These are phyloP conservation scores for Dasypolia templi DNA, from an alignment of 2,888 invertebrate species.

Conservation along the genomic window DNA sequence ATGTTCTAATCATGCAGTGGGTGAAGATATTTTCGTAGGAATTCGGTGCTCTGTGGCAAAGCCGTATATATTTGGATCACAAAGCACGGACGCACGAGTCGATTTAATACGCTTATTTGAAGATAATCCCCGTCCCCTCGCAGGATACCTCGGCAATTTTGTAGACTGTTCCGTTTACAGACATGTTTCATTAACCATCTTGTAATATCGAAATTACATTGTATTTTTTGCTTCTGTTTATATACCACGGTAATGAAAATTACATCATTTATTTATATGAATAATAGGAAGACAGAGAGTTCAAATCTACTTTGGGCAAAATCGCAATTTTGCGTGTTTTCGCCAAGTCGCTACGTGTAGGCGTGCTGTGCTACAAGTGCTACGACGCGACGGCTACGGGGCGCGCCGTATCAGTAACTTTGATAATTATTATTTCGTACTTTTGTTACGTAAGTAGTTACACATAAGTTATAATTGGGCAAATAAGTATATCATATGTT, in stretches of 20 bases:
- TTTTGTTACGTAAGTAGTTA: not conserved
- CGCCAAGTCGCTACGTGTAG: constrained; percentile 3
- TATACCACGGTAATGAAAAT: not conserved
- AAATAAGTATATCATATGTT: not conserved
- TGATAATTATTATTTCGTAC: not conserved
- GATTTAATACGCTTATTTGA: constrained; percentile 87
- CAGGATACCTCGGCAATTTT: constrained; percentile 75
- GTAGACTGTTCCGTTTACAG: constrained; percentile 62
- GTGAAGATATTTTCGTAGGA: constrained; percentile 6
- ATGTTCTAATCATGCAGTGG: constrained; percentile 46
- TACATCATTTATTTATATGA: not conserved
- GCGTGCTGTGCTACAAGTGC: constrained; percentile 44
- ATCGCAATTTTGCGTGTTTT: constrained; percentile 1
- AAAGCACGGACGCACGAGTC: constrained; percentile 78
- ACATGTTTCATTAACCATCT: constrained; percentile 60
- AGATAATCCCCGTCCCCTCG: constrained; percentile 81
- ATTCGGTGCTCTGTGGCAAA: constrained; percentile 67
- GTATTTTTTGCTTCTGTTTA: not conserved
- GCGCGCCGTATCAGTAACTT: constrained; percentile 30
- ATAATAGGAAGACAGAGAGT: too few species aligned
- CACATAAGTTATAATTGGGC: not conserved
- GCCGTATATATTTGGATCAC: constrained; percentile 83
- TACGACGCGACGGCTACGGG: constrained; percentile 46
- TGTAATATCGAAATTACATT: constrained; percentile 20
- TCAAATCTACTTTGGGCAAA: not conserved